A percentile compares a stretch with the other conserved stretches of the same genome.
Evolutionary conservation across 2,888 invertebrate species (phyloP).

Genomic region (Agrochola circellaris): DNA sequence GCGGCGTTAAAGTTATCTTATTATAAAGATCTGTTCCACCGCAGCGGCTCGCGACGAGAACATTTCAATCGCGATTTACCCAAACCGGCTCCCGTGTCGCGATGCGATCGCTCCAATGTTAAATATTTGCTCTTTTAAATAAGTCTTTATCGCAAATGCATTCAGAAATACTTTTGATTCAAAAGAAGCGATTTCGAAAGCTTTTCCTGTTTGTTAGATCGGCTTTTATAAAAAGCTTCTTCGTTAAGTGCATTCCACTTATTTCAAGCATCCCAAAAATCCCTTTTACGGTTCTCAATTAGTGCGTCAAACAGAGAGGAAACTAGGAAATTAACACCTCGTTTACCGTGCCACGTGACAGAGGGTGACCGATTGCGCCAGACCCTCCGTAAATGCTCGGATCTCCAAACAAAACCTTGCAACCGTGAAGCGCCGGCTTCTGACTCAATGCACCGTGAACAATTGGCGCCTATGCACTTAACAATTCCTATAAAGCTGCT

Average conservation of each 20-base stretch:
- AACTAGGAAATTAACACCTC: slow-evolving; percentile 79
- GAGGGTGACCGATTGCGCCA: slow-evolving; percentile 79
- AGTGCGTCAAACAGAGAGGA: slow-evolving; percentile 73
- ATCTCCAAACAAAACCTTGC: slow-evolving; percentile 75
- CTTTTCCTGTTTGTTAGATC: slow-evolving; percentile 44
- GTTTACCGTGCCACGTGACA: slow-evolving; percentile 80
- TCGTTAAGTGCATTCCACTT: slow-evolving; percentile 59
- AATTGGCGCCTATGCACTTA: slow-evolving; percentile 74
- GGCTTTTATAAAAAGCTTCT: slow-evolving; percentile 49
- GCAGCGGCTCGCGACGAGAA: slow-evolving; percentile 72
- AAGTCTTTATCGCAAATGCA: slow-evolving; percentile 60
- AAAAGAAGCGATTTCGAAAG: slow-evolving; percentile 32
- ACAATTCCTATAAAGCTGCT: slow-evolving; percentile 57
- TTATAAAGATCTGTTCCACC: slow-evolving; percentile 74
- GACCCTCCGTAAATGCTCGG: slow-evolving; percentile 73
- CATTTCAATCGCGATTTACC: slow-evolving; percentile 85
- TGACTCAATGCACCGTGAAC: slow-evolving; percentile 81
- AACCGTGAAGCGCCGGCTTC: slow-evolving; percentile 77
- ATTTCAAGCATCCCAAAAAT: slow-evolving; percentile 65
- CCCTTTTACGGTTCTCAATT: slow-evolving; percentile 68
- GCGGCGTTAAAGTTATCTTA: slow-evolving; percentile 73
- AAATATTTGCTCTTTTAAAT: slow-evolving; percentile 73
- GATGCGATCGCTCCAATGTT: slow-evolving; percentile 74
- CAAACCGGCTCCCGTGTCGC: slow-evolving; percentile 81
- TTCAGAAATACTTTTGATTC: slow-evolving; percentile 42